phyloP scores from a whole-genome alignment of 2,888 invertebrate species.

The Temnothorax ravouxi region DNA sequence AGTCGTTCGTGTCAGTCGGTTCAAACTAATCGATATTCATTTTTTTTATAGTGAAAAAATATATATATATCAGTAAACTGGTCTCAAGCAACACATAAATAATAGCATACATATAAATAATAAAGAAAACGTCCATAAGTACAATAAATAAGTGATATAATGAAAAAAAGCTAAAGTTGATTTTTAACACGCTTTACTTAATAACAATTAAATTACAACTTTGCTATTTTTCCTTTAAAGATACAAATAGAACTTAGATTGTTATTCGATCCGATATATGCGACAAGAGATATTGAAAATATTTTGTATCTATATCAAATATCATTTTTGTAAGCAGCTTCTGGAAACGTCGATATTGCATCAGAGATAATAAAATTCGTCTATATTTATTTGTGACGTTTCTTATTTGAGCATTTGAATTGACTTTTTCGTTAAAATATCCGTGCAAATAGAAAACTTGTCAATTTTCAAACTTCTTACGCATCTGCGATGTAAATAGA shows the following conservation, averaged over 20 bases:
- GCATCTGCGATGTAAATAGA: background rate
- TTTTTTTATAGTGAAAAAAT: background rate
- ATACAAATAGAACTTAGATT: background rate
- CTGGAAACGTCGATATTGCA: background rate
- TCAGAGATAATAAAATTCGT: background rate
- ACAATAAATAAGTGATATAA: conserved; percentile 2
- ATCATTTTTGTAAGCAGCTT: background rate
- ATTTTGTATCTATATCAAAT: background rate
- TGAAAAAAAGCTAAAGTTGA: background rate
- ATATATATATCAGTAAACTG: background rate
- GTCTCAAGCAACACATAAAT: background rate
- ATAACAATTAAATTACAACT: background rate
- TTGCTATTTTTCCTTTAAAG: background rate
- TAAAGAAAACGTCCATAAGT: background rate
- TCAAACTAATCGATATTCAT: background rate
- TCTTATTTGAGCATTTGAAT: background rate
- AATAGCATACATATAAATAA: conserved; percentile 2
- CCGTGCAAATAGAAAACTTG: background rate
- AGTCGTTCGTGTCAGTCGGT: background rate
- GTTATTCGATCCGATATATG: background rate
- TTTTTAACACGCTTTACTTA: background rate
- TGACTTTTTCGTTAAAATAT: background rate
- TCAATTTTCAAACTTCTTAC: background rate
- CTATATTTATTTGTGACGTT: background rate
- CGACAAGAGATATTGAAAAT: background rate